A percentile compares a stretch with the other conserved stretches of the same genome.
Evolutionary conservation across 2,797 vertebrate species (phyloP).

Genomic region (Catostomus latipinnis): DNA sequence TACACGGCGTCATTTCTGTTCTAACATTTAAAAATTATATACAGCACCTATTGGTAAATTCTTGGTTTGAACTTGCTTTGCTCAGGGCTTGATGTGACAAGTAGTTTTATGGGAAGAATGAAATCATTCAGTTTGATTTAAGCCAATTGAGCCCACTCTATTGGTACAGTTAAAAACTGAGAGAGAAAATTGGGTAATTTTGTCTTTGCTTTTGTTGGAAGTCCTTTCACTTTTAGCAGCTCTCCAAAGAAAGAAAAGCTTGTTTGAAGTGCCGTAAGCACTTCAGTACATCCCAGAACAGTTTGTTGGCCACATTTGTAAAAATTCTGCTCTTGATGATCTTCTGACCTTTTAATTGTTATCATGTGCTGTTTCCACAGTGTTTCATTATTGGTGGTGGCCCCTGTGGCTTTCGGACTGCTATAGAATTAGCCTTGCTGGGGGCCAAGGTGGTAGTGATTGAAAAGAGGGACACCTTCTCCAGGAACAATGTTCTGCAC

Average conservation of each 20-base stretch:
- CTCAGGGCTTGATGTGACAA: neutral
- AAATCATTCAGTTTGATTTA: neutral
- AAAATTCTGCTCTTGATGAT: too few species aligned
- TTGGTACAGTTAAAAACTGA: neutral
- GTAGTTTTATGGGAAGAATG: neutral
- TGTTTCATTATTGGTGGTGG: slow-evolving; percentile 95
- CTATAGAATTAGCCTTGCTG: slow-evolving; percentile 93
- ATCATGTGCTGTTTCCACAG: slow-evolving; percentile 67
- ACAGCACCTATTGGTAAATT: neutral
- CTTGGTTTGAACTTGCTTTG: slow-evolving; percentile 11
- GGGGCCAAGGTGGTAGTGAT: slow-evolving; percentile 95
- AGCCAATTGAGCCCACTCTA: too few species aligned
- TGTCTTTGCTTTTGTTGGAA: neutral
- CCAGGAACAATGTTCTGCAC: slow-evolving; percentile 97
- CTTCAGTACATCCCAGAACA: neutral
- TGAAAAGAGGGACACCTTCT: slow-evolving; percentile 96
- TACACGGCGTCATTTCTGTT: neutral
- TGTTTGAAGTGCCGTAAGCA: neutral
- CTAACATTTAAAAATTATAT: neutral
- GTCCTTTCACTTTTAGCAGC: neutral
- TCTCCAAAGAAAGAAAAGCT: neutral
- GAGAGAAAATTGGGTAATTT: neutral
- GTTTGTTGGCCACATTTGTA: neutral
- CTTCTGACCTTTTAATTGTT: neutral
- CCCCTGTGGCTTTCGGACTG: slow-evolving; percentile 91